Evolutionary conservation across 2,113 vertebrate species (phyloP).

Genomic region (Ivindomyrus marchei): DNA sequence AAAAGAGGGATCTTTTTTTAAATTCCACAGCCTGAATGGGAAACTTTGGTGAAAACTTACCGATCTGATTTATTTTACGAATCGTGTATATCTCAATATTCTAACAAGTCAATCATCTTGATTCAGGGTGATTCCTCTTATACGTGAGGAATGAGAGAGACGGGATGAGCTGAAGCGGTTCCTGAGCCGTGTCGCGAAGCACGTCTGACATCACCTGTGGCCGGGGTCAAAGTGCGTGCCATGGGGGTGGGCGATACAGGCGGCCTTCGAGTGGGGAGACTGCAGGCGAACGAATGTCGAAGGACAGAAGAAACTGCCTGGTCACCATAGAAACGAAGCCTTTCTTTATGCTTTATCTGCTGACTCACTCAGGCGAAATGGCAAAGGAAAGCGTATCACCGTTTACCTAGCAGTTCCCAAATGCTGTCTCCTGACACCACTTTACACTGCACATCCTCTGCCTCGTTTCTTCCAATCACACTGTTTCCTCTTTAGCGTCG

Average conservation of each 20-base stretch:
- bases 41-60: not conserved
- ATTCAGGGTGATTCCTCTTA: not conserved
- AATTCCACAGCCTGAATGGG: not conserved
- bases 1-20: not conserved
- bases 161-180: not conserved
- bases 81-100: not conserved
- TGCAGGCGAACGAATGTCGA: not conserved
- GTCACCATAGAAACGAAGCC: not conserved
- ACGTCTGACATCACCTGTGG: not conserved
- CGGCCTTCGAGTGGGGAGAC: not conserved
- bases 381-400: not conserved
- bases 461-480: not conserved
- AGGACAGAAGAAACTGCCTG: not conserved
- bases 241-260: not conserved
- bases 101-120: not conserved
- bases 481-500: not conserved
- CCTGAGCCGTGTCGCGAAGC: not conserved
- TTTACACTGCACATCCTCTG: not conserved
- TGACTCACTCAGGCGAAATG: not conserved
- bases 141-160: not conserved
- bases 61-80: not conserved
- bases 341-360: not conserved
- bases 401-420: not conserved
- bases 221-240: not conserved
- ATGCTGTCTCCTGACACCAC: not conserved